A percentile compares a stretch with the other conserved stretches of the same genome.
phyloP scores from a whole-genome alignment of 2,797 vertebrate species.

The Hirundo rustica region DNA sequence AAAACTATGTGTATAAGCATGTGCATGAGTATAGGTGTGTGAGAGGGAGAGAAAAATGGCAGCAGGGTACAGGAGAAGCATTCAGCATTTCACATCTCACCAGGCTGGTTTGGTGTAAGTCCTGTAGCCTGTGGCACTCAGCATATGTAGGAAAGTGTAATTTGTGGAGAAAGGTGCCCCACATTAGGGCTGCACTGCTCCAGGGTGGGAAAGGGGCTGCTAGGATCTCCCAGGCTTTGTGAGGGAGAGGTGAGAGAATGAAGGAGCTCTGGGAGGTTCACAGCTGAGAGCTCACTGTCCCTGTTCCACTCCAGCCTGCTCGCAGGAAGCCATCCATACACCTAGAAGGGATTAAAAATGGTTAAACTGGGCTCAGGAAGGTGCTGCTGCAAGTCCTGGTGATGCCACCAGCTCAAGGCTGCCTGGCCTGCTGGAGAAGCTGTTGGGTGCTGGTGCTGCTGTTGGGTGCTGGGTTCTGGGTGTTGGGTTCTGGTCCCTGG shows the following conservation, averaged over 20 bases:
- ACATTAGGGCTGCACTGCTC: background rate
- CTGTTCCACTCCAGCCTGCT: accelerated
- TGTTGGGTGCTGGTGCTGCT: background rate
- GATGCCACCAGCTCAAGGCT: background rate
- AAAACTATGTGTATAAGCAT: accelerated
- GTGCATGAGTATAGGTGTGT: accelerated
- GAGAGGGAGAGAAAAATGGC: background rate
- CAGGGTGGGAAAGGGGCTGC: background rate
- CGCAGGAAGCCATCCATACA: accelerated
- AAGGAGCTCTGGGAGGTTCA: accelerated
- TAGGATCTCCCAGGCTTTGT: background rate
- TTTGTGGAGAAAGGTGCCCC: background rate
- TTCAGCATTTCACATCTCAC: background rate
- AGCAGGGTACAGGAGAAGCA: accelerated
- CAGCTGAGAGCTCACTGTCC: accelerated
- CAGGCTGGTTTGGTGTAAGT: background rate
- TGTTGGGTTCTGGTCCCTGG: background rate
- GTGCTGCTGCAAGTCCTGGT: background rate
- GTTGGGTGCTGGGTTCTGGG: background rate
- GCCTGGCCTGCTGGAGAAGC: background rate
- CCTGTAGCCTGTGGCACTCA: background rate
- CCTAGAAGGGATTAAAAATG: background rate
- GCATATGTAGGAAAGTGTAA: background rate
- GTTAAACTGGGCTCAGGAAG: background rate
- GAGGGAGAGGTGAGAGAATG: background rate